Base-by-base conservation (phyloP, 2,888 invertebrate genomes). In the Melanchra persicariae region DNA sequence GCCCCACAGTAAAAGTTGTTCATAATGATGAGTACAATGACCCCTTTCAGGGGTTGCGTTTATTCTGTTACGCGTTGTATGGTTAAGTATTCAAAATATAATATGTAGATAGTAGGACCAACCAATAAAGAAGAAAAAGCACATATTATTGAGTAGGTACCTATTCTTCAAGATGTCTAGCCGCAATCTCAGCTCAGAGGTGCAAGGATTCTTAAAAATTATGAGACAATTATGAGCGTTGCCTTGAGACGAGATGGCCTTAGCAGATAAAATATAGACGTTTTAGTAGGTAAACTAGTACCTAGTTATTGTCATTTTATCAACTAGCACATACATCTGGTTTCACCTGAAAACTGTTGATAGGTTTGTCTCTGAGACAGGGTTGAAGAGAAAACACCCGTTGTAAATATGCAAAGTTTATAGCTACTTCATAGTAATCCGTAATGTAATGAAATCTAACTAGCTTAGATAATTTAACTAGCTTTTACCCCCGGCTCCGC, bases 221-320 rank as follows among this genome's bases (percentile, higher is more conserved):
- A 58, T 24, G 15, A 51, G 40, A 34, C 49, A 58, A 3, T 40
- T 24, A 24, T 34, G 57, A 47, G 6, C 3, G 15, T 8, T 51
- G 30, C 71, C 40, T 70, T 71, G 72, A 70, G 30, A 12, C 24
- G 72, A 70, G 5, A 52, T n/a, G 43, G 52, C 40, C n/a, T 40
- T 51, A 51, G 9, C 3, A n/a, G n/a, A 34, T 58, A 12, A 70
- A 70, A 34, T 43, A 34, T 71, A 24, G 19, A 40, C 15, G 17
- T 55, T 55, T 70, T 69, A 15, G 1, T n/a, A n/a, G n/a, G n/a
- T n/a, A n/a, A n/a, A n/a, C n/a, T n/a, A n/a, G n/a, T n/a, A n/a
- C n/a, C n/a, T n/a, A 9, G 24, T 40, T 40, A 30, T 15, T 47
- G 30, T 30, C 9, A 17, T 22, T 55, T 26, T 26, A 37, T 54